Base-by-base conservation (phyloP, 2,113 vertebrate genomes). In the Xerus inauris region DNA sequence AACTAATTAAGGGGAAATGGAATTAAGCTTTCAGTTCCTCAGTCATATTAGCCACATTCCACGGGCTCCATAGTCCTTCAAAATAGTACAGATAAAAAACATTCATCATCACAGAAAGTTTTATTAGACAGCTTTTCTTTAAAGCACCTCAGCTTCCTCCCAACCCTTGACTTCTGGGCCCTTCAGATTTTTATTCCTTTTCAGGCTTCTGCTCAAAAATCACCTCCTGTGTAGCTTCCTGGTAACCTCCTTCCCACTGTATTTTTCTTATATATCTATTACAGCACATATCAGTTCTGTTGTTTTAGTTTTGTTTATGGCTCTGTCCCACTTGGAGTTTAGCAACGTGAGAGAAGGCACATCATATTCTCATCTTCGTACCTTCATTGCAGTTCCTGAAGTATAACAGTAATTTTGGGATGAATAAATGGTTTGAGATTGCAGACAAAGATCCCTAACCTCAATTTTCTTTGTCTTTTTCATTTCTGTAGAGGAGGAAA, bases 401-500 rank as follows among this genome's bases (percentile, higher is more conserved):
- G 24, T 72, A 54, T 14, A 86, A 51, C 17, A 40, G 80, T 88
- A 26, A 45, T 45, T 59, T 86, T 69, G 91, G 17, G 47, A 83
- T 81, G 49, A 62, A 51, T 49, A 79, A 75, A 91, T 93, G 40
- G 14, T 47, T 89, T 82, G 22, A 40, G 47, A 87, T 59, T 92
- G 45, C 72, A 92, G 32, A 92, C 28, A 75, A 76, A 86, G 26
- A 2, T 62, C 17, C 20, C 40, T 62, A 83, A 94, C 19, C 38
- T 97, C 24, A 65, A 13, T 92, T 86, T 91, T 40, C 26, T 87
- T 85, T 24, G 40, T 79, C 47, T 72, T 76, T 45, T 79, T 88
- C 9, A 12, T 57, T 91, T 17, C 11, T 54, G 17, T 54, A 22
- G 7, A 89, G 5, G 6, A 84, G 20, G 26, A 62, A 92, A 81